Conservation (phyloP, 2,888 invertebrate species). For the Drosophila macrospina region DNA sequence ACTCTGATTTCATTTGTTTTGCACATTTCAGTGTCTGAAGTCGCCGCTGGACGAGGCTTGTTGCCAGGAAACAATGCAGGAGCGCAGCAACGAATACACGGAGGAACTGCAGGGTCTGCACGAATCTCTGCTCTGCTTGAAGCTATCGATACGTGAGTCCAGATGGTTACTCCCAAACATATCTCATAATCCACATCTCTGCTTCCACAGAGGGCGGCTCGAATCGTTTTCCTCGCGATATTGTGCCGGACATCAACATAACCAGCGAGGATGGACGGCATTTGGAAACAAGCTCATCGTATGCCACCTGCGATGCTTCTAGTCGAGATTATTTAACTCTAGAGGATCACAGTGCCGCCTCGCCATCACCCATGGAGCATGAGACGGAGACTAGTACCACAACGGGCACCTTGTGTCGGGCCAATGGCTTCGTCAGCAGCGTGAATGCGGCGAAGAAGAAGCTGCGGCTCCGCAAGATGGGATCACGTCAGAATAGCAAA, state of each 20-base stretch:
- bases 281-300: conserved; percentile 57
- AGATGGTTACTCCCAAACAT: neutral
- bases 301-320: conserved; percentile 54
- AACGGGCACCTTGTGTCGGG: conserved; percentile 63
- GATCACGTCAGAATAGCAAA: conserved; percentile 85
- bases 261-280: conserved; percentile 80
- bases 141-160: conserved; percentile 80
- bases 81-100: conserved; percentile 78
- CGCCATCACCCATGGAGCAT: conserved; percentile 65
- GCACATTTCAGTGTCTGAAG: conserved; percentile 63
- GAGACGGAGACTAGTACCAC: conserved; percentile 74
- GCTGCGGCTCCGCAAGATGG: conserved; percentile 83
- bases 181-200: neutral
- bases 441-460: conserved; percentile 80
- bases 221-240: conserved; percentile 68
- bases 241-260: conserved; percentile 84
- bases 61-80: conserved; percentile 82
- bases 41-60: conserved; percentile 83
- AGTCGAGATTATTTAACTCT: conserved; percentile 69
- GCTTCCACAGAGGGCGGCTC: conserved; percentile 72
- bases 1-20: neutral
- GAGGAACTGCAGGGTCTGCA: conserved; percentile 80
- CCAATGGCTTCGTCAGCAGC: conserved; percentile 18
- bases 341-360: conserved; percentile 75
- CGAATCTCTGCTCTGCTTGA: conserved; percentile 80